Conservation (phyloP, 2,888 invertebrate species). For the Colletes collaris region DNA sequence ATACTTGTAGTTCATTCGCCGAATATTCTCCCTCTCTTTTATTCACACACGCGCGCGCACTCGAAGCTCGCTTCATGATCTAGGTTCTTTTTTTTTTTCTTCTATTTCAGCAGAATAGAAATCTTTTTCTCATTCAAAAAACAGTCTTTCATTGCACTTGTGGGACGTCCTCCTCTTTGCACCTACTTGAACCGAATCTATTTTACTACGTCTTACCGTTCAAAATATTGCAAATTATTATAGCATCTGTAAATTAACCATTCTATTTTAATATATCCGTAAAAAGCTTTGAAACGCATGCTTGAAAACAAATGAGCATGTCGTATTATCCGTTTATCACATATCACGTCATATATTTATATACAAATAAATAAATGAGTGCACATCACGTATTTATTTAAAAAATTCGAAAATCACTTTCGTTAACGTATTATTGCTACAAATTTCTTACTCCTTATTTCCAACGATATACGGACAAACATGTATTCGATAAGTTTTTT, state of each 20-base stretch:
- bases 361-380: slow-evolving; percentile 59
- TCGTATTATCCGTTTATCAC: slow-evolving; percentile 21
- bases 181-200: slow-evolving; percentile 27
- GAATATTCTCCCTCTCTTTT: slow-evolving; percentile 48
- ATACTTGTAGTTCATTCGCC: slow-evolving; percentile 47
- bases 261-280: slow-evolving; percentile 7
- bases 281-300: slow-evolving; percentile 21
- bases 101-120: slow-evolving; percentile 58
- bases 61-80: slow-evolving; percentile 47
- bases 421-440: slow-evolving; percentile 21
- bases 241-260: slow-evolving; percentile 5
- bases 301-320: slow-evolving; percentile 23
- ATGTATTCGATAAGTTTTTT: neutral
- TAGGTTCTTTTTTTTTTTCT: slow-evolving; percentile 40
- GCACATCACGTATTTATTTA: slow-evolving; percentile 15
- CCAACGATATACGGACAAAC: neutral
- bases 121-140: slow-evolving; percentile 67
- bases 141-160: slow-evolving; percentile 76
- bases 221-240: slow-evolving; percentile 6
- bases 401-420: slow-evolving; percentile 15
- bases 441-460: slow-evolving; percentile 7
- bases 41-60: slow-evolving; percentile 45
- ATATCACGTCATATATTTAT: slow-evolving; percentile 53
- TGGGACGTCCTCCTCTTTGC: slow-evolving; percentile 60
- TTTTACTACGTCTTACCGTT: neutral